A percentile compares a stretch with the other conserved stretches of the same genome.
Evolutionary conservation across 2,113 vertebrate genomes (phyloP).

Genomic region (Prochilodus magdalenae): DNA sequence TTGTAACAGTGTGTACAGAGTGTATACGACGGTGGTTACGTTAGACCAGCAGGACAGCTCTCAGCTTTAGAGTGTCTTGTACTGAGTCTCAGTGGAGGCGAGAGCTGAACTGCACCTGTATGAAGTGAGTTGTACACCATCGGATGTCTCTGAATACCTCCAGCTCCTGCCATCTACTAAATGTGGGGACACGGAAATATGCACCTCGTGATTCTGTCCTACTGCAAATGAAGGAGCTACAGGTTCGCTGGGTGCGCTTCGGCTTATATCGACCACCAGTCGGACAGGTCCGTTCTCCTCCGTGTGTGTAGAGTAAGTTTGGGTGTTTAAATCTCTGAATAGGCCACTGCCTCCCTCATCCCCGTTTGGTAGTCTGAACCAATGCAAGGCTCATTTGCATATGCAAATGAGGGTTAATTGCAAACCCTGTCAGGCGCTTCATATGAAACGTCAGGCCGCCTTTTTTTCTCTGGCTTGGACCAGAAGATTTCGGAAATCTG

Average conservation of each 20-base stretch:
- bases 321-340: conserved; percentile 49
- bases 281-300: background rate
- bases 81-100: background rate
- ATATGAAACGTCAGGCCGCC: conserved; percentile 72
- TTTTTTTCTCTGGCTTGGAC: conserved; percentile 59
- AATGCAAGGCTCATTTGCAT: conserved; percentile 85
- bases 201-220: background rate
- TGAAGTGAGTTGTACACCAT: background rate
- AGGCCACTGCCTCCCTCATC: conserved; percentile 50
- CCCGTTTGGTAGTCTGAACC: conserved; percentile 83
- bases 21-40: too few relatives aligned
- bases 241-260: background rate
- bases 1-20: too few relatives aligned
- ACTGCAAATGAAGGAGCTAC: background rate
- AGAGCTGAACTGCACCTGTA: background rate
- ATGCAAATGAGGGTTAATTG: conserved; percentile 93
- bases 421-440: conserved; percentile 75
- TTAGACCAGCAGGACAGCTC: too few relatives aligned
- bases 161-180: background rate
- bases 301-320: conserved; percentile 15
- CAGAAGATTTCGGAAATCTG: conserved; percentile 52
- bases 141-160: background rate
- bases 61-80: background rate
- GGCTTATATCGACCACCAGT: background rate
- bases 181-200: background rate